A percentile compares a stretch with the other conserved stretches of the same genome.
These are phyloP conservation scores for Macropus fuliginosus DNA, from an alignment of 2,797 vertebrate species.

Conservation along the genomic window DNA sequence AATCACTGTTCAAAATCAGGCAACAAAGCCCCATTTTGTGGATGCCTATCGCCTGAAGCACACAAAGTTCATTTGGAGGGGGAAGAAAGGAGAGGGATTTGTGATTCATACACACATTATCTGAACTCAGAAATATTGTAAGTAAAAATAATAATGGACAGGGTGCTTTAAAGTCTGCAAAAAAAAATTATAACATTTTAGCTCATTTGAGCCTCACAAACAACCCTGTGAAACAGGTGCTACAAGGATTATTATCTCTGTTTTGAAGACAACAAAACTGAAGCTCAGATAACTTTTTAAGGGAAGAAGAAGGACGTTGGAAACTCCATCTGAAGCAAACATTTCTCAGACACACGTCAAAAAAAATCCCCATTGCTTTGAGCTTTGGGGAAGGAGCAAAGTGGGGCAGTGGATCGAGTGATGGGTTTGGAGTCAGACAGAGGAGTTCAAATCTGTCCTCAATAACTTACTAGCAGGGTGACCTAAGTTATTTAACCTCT, in stretches of 20 bases:
- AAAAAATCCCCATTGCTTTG: neutral
- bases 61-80: conserved; percentile 18
- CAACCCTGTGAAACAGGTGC: neutral
- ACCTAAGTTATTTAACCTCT: neutral
- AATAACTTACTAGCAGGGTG: neutral
- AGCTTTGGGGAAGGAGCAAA: neutral
- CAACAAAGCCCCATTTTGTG: conserved; percentile 23
- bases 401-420: neutral
- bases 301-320: neutral
- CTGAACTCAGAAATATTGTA: neutral
- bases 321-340: neutral
- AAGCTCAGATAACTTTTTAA: neutral
- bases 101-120: conserved; percentile 41
- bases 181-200: neutral
- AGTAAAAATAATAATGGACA: conserved; percentile 15
- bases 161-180: neutral
- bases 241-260: neutral
- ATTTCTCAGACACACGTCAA: neutral
- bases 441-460: neutral
- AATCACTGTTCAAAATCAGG: conserved; percentile 31
- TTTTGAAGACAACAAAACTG: neutral
- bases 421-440: neutral
- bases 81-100: neutral
- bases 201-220: neutral
- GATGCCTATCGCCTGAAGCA: conserved; percentile 32